Evolutionary conservation across 1,140 invertebrate genomes (phyloP).

Genomic region (Phocides pigmalion): DNA sequence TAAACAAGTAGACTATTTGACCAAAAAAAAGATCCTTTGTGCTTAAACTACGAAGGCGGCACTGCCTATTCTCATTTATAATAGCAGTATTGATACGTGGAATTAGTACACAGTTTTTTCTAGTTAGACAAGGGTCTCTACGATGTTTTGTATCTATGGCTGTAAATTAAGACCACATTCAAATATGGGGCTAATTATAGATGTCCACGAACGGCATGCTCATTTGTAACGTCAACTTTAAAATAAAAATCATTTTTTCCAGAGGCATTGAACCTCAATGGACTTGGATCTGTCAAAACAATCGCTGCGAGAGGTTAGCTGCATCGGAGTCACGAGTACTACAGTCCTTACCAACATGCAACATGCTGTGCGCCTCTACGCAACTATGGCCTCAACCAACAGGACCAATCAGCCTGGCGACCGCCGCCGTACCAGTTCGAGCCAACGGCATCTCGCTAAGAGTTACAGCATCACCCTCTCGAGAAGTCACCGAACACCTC

Average conservation of each 20-base stretch:
- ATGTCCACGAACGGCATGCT: too few relatives aligned
- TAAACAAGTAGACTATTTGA: too few relatives aligned
- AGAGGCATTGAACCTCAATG: conserved; percentile 77
- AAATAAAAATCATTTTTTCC: not conserved
- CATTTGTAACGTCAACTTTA: too few relatives aligned
- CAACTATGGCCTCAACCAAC: conserved; percentile 85
- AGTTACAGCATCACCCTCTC: conserved; percentile 58
- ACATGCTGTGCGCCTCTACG: conserved; percentile 84
- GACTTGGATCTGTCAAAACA: conserved; percentile 83
- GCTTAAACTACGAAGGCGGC: too few relatives aligned
- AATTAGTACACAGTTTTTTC: too few relatives aligned
- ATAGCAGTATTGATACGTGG: too few relatives aligned
- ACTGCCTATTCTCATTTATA: too few relatives aligned
- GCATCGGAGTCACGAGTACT: conserved; percentile 60
- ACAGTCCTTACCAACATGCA: conserved; percentile 82
- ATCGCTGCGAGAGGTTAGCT: conserved; percentile 78
- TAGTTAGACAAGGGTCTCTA: too few relatives aligned
- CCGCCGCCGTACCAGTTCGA: conserved; percentile 66
- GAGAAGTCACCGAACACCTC: conserved; percentile 58
- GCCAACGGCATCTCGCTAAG: conserved; percentile 55
- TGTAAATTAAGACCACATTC: too few relatives aligned
- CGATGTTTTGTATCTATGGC: too few relatives aligned
- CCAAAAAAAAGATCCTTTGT: too few relatives aligned
- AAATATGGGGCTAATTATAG: too few relatives aligned
- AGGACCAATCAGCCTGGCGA: conserved; percentile 81